phyloP scores from a whole-genome alignment of 2,797 vertebrate genomes.

The Dryobates pubescens region DNA sequence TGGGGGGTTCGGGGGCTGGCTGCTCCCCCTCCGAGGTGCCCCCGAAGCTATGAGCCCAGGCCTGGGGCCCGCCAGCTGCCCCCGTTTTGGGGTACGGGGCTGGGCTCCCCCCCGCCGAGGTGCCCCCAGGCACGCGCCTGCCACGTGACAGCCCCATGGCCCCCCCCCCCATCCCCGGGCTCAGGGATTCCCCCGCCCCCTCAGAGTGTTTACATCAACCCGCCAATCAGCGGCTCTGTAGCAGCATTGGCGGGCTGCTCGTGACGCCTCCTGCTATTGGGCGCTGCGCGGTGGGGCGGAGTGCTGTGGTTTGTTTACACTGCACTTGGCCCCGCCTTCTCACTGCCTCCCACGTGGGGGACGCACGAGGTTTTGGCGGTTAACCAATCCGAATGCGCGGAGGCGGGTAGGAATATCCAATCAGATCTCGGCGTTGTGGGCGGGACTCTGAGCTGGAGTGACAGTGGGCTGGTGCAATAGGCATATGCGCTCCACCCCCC shows the following conservation, averaged over 20 bases:
- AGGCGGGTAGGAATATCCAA: background rate
- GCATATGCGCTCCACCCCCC: too few relatives aligned
- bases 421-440: background rate
- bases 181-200: background rate
- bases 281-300: accelerated
- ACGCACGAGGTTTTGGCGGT: background rate
- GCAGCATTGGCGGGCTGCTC: too few relatives aligned
- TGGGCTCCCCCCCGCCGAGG: background rate
- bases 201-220: background rate
- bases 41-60: too few relatives aligned
- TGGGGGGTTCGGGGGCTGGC: background rate
- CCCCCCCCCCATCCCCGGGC: background rate
- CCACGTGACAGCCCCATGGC: background rate
- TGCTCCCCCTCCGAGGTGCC: background rate
- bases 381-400: background rate
- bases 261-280: background rate
- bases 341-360: background rate
- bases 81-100: too few relatives aligned
- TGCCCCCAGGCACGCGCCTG: background rate
- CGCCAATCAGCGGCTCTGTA: background rate
- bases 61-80: too few relatives aligned
- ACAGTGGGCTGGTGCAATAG: background rate
- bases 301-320: background rate
- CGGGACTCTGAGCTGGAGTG: background rate
- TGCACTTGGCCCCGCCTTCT: background rate